Evolutionary conservation across 1,140 invertebrate species (phyloP).

Genomic region (Eriosoma lanigerum): DNA sequence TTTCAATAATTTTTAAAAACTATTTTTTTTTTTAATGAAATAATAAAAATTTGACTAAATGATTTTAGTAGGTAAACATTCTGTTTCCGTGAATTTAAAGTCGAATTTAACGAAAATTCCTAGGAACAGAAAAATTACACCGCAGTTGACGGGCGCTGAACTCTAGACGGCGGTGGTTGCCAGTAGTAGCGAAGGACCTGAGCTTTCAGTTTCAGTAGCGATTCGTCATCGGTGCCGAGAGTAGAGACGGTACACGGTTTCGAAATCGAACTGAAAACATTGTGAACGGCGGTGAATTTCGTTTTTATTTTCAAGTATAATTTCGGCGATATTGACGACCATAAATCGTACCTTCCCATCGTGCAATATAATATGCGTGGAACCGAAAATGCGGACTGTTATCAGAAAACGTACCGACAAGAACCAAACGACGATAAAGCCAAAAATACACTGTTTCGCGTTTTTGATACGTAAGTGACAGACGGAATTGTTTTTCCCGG

Average conservation of each 20-base stretch:
- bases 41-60: too few species aligned
- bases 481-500: neutral
- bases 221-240: constrained; percentile 17
- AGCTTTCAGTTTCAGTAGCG: constrained; percentile 33
- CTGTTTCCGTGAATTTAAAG: too few species aligned
- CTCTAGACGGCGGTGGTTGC: constrained; percentile 11
- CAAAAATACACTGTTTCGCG: neutral
- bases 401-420: neutral
- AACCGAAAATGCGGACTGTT: neutral
- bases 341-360: too few species aligned
- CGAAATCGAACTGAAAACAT: too few species aligned
- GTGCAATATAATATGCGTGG: neutral
- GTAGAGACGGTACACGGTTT: neutral
- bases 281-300: too few species aligned
- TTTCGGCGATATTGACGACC: too few species aligned
- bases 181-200: neutral
- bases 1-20: too few species aligned
- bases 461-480: neutral
- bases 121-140: constrained; percentile 2
- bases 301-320: too few species aligned
- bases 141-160: neutral
- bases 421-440: neutral
- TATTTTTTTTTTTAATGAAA: too few species aligned
- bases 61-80: too few species aligned
- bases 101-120: neutral